phyloP scores from a whole-genome alignment of 2,113 vertebrate genomes.

The Pardalotus punctatus region DNA sequence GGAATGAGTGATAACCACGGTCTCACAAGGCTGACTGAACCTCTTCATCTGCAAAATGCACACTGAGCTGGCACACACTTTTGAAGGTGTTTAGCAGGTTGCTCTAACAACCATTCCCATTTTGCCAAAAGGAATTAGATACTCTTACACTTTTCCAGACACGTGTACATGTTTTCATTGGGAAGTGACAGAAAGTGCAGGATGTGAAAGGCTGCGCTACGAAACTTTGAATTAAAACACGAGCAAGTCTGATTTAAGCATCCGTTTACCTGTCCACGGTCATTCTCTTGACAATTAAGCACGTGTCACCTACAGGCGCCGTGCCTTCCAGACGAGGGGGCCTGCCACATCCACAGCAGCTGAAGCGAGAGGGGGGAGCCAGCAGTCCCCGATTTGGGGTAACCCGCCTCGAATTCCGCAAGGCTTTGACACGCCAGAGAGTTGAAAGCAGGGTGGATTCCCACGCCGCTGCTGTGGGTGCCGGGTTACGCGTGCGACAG shows the following conservation, averaged over 20 bases:
- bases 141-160: neutral
- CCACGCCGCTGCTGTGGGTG: rapidly evolving
- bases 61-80: rapidly evolving
- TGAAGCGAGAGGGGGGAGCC: neutral
- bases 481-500: neutral
- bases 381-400: rapidly evolving
- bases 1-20: rapidly evolving
- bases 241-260: neutral
- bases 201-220: neutral
- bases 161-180: rapidly evolving
- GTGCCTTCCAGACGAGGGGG: conserved; percentile 7
- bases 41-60: neutral
- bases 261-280: rapidly evolving
- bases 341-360: neutral
- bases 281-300: neutral
- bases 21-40: neutral
- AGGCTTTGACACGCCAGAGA: neutral
- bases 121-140: neutral
- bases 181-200: neutral
- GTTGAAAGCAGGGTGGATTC: neutral
- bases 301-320: neutral
- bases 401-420: too few species aligned
- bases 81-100: neutral
- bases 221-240: neutral
- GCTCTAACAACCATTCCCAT: neutral